Base-by-base conservation (phyloP, 2,888 invertebrate species). In the Lepetodrilus schrolli region DNA sequence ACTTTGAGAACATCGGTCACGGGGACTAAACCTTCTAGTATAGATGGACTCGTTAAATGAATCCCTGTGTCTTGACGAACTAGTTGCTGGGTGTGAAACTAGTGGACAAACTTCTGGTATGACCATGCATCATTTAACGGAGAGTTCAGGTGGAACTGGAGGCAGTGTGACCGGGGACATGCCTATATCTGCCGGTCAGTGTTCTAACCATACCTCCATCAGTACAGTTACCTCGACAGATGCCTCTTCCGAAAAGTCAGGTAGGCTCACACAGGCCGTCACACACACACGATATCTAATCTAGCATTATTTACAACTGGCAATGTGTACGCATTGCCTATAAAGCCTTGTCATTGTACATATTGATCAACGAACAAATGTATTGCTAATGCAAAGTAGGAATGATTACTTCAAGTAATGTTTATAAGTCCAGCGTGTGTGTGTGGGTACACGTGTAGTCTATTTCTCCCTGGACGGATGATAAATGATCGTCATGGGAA, bases 31-130 rank as follows among this genome's bases (percentile, higher is more conserved):
- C 34, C 34, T 68, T 23, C n/a, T 30, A 51, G 73, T 82, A 84
- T 86, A 86, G 79, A 87, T 86, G 86, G 85, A 87, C 86, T 76
- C 84, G 76, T 75, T 86, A 79, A 81, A 83, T 79, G 86, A 86
- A 36, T 78, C 83, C 20, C 72, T 86, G 81, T 85, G 82, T 75
- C 78, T 86, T 70, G 86, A 86, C 76, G 86, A 84, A 77, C 82
- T 86, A 58, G 85, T 84, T 23, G 77, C 76, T 47, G 70, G 76
- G 43, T 79, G 79, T 70, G 76, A 75, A 47, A 70, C 79, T 4
- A 68, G 74, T 50, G 75, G 74, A 48, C 68, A 69, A 30, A 66
- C 26, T 66, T 71, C 77, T 58, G 79, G 74, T 30, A 79, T 80
- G 80, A 82, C 81, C 71, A 82, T 83, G 83, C 81, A 81, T 49